Evolutionary conservation across 2,888 invertebrate species (phyloP), one percentile per base, ranked within the genome.

Genomic region (Dryococelus australis): DNA sequence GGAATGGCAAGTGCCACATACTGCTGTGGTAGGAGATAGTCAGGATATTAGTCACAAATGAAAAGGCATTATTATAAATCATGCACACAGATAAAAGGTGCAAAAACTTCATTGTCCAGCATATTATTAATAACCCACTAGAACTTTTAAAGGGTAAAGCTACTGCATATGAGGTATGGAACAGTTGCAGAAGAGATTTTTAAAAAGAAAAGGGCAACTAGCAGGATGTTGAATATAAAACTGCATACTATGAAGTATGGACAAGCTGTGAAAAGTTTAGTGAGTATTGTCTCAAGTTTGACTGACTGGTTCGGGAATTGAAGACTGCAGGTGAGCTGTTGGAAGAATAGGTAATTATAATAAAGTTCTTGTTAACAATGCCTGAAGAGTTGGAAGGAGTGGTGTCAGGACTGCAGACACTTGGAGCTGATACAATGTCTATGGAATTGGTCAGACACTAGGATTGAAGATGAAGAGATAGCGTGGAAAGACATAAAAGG

Each of bases 341-440:
- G 35, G 43, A 83, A 35, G 83, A 83, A 83, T 26, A 83, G 20
- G 35, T 8, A 43, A 83, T 83, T 83, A 13, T 83, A 20, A 83
- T 83, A 28, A 83, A 27, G 5, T 83, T 83, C 13, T 43, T 83
- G n/a, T 83, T 83, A 43, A 83, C 83, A 28, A 83, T 83, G 83
- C 35, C 83, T 35, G 83, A 83, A 27, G 83, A 83, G 35, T 83
- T 83, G n/a, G n/a, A n/a, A 8, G 83, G n/a, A 83, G 83, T 83
- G 20, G 83, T 83, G n/a, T 83, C 83, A 35, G 83, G 83, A 20
- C 35, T 83, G 8, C 83, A 83, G 24, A 83, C 28, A 8, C 28
- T 83, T 83, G 35, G 83, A 24, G 28, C 83, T 10, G 83, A 83
- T 83, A 83, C 35, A 20, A 20, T 83, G 35, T 83, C 83, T 10